phyloP scores from a whole-genome alignment of 2,113 vertebrate genomes.

The Cyprinodon brontotheroides region DNA sequence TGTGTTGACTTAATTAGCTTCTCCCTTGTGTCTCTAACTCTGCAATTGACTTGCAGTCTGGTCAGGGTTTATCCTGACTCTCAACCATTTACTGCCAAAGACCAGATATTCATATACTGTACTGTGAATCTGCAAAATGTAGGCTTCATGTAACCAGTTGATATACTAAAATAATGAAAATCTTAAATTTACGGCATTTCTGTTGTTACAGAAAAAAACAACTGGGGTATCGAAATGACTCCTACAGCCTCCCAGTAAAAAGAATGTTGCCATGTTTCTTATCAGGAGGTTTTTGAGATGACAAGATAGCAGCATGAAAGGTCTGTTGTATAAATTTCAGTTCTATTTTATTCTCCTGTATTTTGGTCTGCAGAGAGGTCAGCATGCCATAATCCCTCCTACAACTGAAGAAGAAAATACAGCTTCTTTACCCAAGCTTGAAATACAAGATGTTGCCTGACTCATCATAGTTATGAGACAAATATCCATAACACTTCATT shows the following conservation, averaged over 20 bases:
- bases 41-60: no score
- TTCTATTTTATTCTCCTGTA: constrained; percentile 32
- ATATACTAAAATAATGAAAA: background rate
- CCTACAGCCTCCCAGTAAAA: background rate
- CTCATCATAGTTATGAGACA: constrained; percentile 58
- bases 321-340: constrained; percentile 20
- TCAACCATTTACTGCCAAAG: no score
- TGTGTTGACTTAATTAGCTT: no score
- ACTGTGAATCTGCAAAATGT: background rate
- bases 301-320: background rate
- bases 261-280: constrained; percentile 4
- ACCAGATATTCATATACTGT: no score
- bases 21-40: no score
- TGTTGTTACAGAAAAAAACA: background rate
- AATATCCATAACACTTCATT: constrained; percentile 55
- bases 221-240: background rate
- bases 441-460: constrained; percentile 56
- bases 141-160: background rate
- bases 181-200: background rate
- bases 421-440: constrained; percentile 41
- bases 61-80: no score
- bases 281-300: background rate
- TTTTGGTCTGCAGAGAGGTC: constrained; percentile 38
- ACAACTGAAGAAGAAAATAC: constrained; percentile 39
- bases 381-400: constrained; percentile 49